phyloP scores from a whole-genome alignment of 2,113 vertebrate genomes.

The Syngnathus scovelli region DNA sequence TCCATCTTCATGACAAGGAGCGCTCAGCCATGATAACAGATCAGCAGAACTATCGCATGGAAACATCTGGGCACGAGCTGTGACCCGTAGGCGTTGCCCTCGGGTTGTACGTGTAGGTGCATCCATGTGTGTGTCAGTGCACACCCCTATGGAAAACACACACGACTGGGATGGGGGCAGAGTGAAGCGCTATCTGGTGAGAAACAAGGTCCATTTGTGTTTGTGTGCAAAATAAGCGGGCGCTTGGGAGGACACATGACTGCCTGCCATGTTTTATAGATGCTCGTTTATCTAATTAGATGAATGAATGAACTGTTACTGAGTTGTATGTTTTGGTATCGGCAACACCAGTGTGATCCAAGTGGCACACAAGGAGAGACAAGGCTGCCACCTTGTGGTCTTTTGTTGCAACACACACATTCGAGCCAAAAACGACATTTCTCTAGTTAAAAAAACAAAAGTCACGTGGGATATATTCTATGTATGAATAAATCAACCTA shows the following conservation, averaged over 20 bases:
- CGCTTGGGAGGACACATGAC: background rate
- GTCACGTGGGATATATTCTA: background rate
- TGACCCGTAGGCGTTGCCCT: constrained; percentile 12
- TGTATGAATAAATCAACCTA: background rate
- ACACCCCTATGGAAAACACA: constrained; percentile 62
- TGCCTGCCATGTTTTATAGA: background rate
- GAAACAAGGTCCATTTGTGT: constrained; percentile 43
- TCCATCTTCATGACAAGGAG: constrained; percentile 43
- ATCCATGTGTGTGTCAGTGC: constrained; percentile 5
- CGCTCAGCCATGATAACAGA: constrained; percentile 29
- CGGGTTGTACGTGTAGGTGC: constrained; percentile 23
- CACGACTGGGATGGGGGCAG: constrained; percentile 38
- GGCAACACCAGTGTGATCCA: background rate
- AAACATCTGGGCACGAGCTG: constrained; percentile 38
- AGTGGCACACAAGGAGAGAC: background rate
- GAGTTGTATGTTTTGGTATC: background rate
- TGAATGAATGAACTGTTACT: background rate
- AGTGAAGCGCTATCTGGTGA: constrained; percentile 49
- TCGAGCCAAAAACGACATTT: background rate
- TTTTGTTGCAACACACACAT: background rate
- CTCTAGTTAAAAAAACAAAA: background rate
- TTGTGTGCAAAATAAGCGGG: constrained; percentile 13
- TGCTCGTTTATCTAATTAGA: background rate
- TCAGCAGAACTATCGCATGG: constrained; percentile 42
- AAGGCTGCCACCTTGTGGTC: constrained; percentile 61